Conservation (phyloP, 2,888 invertebrate genomes). For the Eugnorisma glareosa region DNA sequence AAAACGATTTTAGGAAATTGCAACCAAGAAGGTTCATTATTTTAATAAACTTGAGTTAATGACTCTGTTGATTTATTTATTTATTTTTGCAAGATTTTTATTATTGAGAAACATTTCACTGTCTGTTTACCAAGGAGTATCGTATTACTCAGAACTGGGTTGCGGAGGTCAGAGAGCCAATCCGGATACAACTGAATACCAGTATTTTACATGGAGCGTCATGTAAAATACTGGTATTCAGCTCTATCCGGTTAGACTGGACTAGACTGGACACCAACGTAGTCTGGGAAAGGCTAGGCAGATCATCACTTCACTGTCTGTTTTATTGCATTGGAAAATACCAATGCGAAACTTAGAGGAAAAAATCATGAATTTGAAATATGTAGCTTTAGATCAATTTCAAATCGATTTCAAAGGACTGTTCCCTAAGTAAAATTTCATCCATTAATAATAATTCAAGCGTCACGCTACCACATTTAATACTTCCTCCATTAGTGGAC, state of each 20-base stretch:
- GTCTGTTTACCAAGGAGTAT: neutral
- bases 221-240: neutral
- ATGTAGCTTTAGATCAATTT: neutral
- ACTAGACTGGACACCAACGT: no score
- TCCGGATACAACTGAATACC: no score
- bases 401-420: neutral
- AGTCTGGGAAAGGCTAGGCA: neutral
- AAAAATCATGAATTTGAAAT: neutral
- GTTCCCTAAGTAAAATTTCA: neutral
- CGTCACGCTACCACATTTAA: slow-evolving; percentile 5
- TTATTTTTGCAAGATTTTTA: neutral
- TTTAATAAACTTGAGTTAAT: neutral
- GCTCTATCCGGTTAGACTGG: neutral
- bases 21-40: neutral
- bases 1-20: neutral
- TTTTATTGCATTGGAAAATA: neutral
- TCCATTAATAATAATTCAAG: slow-evolving; percentile 28
- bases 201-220: no score
- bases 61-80: no score
- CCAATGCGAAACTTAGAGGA: neutral
- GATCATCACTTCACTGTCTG: neutral
- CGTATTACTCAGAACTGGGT: neutral
- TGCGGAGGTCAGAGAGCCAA: neutral
- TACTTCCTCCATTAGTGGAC: slow-evolving; percentile 36
- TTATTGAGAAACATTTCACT: neutral